These are phyloP conservation scores for Pararge aegeria DNA, from an alignment of 1,140 invertebrate genomes.

Conservation along the genomic window DNA sequence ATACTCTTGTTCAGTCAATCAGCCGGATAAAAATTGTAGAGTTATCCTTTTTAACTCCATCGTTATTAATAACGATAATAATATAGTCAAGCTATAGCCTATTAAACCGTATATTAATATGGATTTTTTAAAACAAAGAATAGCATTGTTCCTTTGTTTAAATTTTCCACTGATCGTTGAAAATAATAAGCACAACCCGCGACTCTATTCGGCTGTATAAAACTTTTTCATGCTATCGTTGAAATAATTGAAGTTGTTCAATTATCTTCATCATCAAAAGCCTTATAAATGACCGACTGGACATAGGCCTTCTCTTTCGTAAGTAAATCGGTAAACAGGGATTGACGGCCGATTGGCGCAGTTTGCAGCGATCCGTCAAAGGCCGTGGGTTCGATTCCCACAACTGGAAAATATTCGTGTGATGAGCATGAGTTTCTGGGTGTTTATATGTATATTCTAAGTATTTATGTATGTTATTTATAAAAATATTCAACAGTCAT, in stretches of 20 bases:
- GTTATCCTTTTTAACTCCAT: background rate
- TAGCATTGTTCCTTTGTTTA: constrained; percentile 29
- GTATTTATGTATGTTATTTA: too few relatives aligned
- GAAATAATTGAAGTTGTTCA: constrained; percentile 1
- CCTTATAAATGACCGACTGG: too few relatives aligned
- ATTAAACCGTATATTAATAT: constrained; percentile 25
- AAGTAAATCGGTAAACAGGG: too few relatives aligned
- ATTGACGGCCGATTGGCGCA: too few relatives aligned
- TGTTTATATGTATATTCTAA: too few relatives aligned
- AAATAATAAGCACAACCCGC: constrained; percentile 22
- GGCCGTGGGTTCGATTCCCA: too few relatives aligned
- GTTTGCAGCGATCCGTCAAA: too few relatives aligned
- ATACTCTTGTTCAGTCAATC: too few relatives aligned
- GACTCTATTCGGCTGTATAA: constrained; percentile 21
- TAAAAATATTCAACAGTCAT: too few relatives aligned
- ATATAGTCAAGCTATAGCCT: background rate
- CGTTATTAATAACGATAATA: background rate
- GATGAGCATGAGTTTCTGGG: too few relatives aligned
- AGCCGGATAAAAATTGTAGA: background rate
- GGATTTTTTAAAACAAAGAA: constrained; percentile 29
- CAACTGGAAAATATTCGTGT: too few relatives aligned
- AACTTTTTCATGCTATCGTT: constrained; percentile 13
- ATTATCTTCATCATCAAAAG: background rate
- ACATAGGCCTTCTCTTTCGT: too few relatives aligned
- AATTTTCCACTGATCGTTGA: constrained; percentile 29